phyloP scores from a whole-genome alignment of 2,797 vertebrate species.

The Macrochelys suwanniensis region DNA sequence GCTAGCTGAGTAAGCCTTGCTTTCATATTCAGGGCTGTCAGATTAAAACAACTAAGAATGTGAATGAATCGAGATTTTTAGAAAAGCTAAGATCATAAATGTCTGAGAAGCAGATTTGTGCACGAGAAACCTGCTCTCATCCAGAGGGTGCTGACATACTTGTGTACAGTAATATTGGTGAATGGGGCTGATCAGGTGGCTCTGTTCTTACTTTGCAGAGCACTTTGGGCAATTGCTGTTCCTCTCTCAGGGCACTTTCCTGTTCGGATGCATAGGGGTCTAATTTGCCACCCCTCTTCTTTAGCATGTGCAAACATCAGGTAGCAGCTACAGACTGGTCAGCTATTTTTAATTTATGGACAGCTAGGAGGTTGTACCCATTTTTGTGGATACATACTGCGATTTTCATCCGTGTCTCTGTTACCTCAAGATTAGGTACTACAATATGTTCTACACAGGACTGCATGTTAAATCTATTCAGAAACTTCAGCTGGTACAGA shows the following conservation, averaged over 20 bases:
- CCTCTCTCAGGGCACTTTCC: not conserved
- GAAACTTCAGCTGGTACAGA: not conserved
- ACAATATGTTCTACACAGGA: not conserved
- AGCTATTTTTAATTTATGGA: not conserved
- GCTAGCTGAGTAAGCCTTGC: not conserved
- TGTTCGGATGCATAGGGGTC: not conserved
- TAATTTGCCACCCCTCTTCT: conserved; percentile 12
- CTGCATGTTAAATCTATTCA: not conserved
- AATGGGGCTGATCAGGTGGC: not conserved
- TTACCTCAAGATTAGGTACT: not conserved
- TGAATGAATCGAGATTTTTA: not conserved
- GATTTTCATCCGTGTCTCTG: not conserved
- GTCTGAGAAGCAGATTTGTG: not conserved
- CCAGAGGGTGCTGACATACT: not conserved
- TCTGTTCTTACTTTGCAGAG: not conserved
- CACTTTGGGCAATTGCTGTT: not conserved
- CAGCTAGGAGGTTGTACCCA: not conserved
- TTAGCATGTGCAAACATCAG: not conserved
- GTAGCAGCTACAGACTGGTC: not conserved
- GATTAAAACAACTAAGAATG: not conserved
- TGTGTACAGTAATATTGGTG: not conserved
- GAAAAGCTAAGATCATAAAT: not conserved
- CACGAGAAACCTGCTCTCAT: not conserved
- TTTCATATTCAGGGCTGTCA: not conserved
- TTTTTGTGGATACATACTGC: not conserved